Percentiles rank a stretch among this genome's conserved stretches.
These are phyloP conservation scores for Champsocephalus esox DNA, from an alignment of 2,797 vertebrate genomes.

Conservation along the genomic window DNA sequence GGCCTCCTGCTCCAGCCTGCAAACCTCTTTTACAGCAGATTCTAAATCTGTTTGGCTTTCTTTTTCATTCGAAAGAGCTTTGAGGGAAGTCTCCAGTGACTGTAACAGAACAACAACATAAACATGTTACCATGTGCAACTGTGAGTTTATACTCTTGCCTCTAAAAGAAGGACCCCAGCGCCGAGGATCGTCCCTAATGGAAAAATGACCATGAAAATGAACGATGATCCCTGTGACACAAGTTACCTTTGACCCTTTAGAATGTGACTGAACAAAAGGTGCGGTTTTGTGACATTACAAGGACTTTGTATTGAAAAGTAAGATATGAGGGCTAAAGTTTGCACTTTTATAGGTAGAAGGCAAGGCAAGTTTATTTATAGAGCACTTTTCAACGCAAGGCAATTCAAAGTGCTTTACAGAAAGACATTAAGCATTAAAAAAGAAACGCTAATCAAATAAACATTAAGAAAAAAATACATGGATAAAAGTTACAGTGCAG, in stretches of 20 bases:
- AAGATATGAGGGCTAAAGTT: neutral
- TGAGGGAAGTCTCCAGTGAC: slow-evolving; percentile 48
- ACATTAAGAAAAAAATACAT: no score
- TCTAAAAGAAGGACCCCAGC: neutral
- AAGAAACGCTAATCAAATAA: no score
- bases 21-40: slow-evolving; percentile 60
- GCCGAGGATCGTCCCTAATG: neutral
- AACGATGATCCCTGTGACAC: neutral
- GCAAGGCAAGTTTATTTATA: no score
- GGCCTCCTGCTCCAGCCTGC: slow-evolving; percentile 58
- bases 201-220: neutral
- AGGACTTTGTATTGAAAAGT: neutral
- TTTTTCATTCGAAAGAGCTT: slow-evolving; percentile 25
- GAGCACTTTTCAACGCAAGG: no score
- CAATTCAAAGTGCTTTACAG: no score
- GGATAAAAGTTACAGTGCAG: no score
- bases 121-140: neutral
- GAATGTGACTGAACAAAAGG: neutral
- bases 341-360: neutral
- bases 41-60: slow-evolving; percentile 55
- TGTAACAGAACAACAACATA: slow-evolving; percentile 35
- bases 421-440: no score
- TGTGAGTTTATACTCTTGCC: neutral
- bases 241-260: slow-evolving; percentile 2
- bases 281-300: neutral